phyloP scores from a whole-genome alignment of 2,113 vertebrate genomes.

The Saguinus imperator region DNA sequence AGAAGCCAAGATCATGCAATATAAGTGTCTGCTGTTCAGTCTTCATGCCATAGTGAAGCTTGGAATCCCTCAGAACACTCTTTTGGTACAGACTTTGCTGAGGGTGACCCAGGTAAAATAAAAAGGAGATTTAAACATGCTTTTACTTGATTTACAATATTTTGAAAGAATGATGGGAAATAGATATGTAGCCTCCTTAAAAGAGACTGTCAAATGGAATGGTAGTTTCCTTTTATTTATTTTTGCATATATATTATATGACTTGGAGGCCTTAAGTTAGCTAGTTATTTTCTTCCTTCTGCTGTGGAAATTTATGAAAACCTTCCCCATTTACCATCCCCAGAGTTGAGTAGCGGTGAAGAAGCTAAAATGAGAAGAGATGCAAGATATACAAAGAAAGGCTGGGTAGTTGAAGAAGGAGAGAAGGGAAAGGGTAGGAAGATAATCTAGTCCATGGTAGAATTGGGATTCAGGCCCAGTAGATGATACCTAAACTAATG shows the following conservation, averaged over 20 bases:
- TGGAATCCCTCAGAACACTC: slow-evolving; percentile 88
- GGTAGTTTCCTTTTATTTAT: not conserved
- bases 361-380: slow-evolving; percentile 25
- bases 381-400: not conserved
- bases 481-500: not conserved
- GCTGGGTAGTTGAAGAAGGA: not conserved
- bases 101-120: slow-evolving; percentile 89
- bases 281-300: slow-evolving; percentile 30
- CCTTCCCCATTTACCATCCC: not conserved
- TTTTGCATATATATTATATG: not conserved
- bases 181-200: not conserved
- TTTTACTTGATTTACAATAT: not conserved
- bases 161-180: not conserved
- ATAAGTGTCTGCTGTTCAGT: slow-evolving; percentile 82
- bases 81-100: slow-evolving; percentile 90
- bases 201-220: not conserved
- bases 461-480: not conserved
- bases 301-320: slow-evolving; percentile 24
- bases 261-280: not conserved
- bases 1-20: slow-evolving; percentile 72
- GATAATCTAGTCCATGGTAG: not conserved
- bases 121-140: not conserved
- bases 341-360: not conserved
- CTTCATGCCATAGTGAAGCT: slow-evolving; percentile 88
- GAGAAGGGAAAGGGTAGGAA: not conserved